A percentile compares a stretch with the other conserved stretches of the same genome.
Conservation (phyloP, 2,113 vertebrate genomes). For the Megaceryle torquata region DNA sequence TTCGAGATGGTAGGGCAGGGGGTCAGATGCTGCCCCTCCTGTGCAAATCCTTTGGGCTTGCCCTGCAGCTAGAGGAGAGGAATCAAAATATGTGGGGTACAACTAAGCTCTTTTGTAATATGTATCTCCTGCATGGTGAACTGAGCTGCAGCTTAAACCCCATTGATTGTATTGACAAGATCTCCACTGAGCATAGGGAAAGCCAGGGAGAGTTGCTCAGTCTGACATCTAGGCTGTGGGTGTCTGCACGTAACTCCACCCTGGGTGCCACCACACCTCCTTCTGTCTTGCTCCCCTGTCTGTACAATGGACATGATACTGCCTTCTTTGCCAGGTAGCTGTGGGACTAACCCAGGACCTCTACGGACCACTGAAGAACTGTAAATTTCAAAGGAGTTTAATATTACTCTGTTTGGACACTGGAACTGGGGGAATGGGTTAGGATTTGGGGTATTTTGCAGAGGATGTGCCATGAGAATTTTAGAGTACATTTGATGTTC, state of each 20-base stretch:
- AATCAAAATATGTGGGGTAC: background rate
- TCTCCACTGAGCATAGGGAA: rapidly evolving
- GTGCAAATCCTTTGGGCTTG: background rate
- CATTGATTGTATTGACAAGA: background rate
- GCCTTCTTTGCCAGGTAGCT: background rate
- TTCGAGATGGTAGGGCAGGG: background rate
- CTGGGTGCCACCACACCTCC: background rate
- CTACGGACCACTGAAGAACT: background rate
- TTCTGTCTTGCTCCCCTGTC: background rate
- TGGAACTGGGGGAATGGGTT: background rate
- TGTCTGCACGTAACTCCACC: rapidly evolving
- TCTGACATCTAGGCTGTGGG: background rate
- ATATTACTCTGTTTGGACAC: background rate
- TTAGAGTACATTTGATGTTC: background rate
- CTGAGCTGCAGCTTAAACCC: background rate
- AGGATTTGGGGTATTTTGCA: background rate
- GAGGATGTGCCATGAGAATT: background rate
- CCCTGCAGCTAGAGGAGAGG: background rate
- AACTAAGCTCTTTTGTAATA: background rate
- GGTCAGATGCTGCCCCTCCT: background rate
- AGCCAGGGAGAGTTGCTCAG: background rate
- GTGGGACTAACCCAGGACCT: background rate
- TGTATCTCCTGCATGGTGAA: background rate
- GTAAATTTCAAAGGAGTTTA: background rate
- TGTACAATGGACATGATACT: background rate